phyloP scores from a whole-genome alignment of 2,888 invertebrate genomes.

The Melangyna quadrimaculata region DNA sequence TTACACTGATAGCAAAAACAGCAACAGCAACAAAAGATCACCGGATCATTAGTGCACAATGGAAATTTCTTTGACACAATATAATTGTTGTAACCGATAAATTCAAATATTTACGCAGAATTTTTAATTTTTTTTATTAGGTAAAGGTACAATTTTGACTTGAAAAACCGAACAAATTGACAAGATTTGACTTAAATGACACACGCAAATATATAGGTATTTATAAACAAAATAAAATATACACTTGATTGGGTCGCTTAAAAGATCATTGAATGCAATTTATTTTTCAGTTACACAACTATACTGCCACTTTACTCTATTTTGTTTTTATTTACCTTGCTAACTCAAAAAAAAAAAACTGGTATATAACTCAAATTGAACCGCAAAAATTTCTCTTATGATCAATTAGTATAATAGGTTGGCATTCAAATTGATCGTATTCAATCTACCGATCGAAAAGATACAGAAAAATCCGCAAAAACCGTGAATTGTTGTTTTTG shows the following conservation, averaged over 20 bases:
- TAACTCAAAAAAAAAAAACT: background rate
- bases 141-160: background rate
- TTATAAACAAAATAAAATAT: background rate
- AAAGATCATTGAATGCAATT: constrained; percentile 57
- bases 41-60: constrained; percentile 34
- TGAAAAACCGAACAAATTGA: background rate
- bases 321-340: constrained; percentile 1
- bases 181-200: constrained; percentile 1
- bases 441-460: constrained; percentile 35
- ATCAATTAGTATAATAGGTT: constrained; percentile 44
- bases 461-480: constrained; percentile 34
- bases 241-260: constrained; percentile 27
- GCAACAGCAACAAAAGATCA: background rate
- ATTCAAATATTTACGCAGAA: constrained; percentile 24
- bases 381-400: constrained; percentile 55
- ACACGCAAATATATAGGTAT: background rate
- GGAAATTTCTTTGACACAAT: constrained; percentile 66
- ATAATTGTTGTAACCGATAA: constrained; percentile 12
- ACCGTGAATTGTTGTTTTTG: constrained; percentile 20
- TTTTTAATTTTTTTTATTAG: background rate
- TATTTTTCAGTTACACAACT: constrained; percentile 65
- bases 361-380: constrained; percentile 46
- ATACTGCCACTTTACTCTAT: constrained; percentile 26
- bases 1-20: background rate
- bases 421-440: constrained; percentile 59